These are phyloP conservation scores for Struthio camelus DNA, from an alignment of 2,113 vertebrate genomes.

Conservation along the genomic window DNA sequence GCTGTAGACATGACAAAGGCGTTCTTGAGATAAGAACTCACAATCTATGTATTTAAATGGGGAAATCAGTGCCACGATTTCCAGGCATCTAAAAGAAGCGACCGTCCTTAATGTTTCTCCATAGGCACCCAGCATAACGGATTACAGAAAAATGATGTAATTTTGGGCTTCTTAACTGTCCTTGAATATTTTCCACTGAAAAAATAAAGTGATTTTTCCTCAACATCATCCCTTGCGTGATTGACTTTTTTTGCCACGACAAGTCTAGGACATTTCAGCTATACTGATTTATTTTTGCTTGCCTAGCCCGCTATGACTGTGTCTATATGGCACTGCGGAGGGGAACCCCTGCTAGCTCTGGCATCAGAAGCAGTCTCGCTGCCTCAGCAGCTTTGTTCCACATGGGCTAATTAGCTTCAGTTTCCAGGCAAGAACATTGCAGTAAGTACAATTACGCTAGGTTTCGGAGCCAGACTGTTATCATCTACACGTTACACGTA, in stretches of 20 bases:
- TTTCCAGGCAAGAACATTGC: neutral
- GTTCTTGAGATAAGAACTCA: constrained; percentile 11
- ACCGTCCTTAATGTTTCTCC: neutral
- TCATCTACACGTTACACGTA: fast-evolving
- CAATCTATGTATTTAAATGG: neutral
- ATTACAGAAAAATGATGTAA: constrained; percentile 31
- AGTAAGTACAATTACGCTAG: neutral
- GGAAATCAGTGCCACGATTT: neutral
- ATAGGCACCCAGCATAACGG: neutral
- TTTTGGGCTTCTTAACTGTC: neutral
- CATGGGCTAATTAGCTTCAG: neutral
- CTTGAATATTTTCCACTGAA: constrained; percentile 16
- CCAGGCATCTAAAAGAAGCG: neutral
- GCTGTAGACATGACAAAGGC: neutral
- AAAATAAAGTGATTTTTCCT: constrained; percentile 22
- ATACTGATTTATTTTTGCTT: neutral
- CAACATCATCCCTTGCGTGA: constrained; percentile 9
- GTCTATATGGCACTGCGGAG: neutral
- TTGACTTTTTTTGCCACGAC: constrained; percentile 6
- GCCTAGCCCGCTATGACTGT: neutral
- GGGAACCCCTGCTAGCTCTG: constrained; percentile 50
- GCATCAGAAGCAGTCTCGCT: constrained; percentile 1
- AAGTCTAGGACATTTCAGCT: neutral
- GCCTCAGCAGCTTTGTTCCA: constrained; percentile 5
- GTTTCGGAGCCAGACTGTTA: neutral